Conservation (phyloP, 2,797 vertebrate genomes). For the Sternotherus odoratus region DNA sequence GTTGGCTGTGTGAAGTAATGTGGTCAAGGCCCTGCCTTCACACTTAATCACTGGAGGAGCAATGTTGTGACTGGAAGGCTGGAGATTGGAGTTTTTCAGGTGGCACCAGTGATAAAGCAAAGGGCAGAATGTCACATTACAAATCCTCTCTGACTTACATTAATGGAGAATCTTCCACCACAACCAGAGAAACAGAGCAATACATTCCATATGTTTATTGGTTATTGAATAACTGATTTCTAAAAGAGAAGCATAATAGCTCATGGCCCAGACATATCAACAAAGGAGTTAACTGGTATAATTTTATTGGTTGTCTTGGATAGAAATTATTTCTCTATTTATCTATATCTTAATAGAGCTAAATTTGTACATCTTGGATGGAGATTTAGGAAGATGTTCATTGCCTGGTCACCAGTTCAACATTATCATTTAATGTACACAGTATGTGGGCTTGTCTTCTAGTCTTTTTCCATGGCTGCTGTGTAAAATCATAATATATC, state of each 20-base stretch:
- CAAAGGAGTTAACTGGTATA: conserved; percentile 14
- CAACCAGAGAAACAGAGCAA: background rate
- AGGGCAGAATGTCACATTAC: conserved; percentile 31
- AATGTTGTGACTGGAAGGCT: background rate
- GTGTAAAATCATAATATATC: conserved; percentile 55
- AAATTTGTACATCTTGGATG: conserved; percentile 29
- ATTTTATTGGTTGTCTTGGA: conserved; percentile 13
- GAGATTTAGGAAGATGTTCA: conserved; percentile 53
- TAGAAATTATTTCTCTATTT: conserved; percentile 38
- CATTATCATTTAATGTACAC: conserved; percentile 54
- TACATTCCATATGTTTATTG: background rate
- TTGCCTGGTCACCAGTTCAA: conserved; percentile 57
- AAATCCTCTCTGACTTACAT: conserved; percentile 24
- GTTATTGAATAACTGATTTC: background rate
- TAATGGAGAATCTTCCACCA: background rate
- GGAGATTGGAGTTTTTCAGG: background rate
- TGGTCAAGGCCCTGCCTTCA: background rate
- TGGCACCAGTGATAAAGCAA: background rate
- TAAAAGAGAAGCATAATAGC: background rate
- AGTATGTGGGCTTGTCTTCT: conserved; percentile 63
- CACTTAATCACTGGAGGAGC: background rate
- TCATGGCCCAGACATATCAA: conserved; percentile 9
- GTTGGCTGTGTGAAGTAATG: background rate
- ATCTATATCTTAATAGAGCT: background rate
- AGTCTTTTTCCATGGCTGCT: conserved; percentile 44